Evolutionary conservation across 2,113 vertebrate species (phyloP), one percentile per base, ranked within the genome.

Genomic region (Jacana jacana): DNA sequence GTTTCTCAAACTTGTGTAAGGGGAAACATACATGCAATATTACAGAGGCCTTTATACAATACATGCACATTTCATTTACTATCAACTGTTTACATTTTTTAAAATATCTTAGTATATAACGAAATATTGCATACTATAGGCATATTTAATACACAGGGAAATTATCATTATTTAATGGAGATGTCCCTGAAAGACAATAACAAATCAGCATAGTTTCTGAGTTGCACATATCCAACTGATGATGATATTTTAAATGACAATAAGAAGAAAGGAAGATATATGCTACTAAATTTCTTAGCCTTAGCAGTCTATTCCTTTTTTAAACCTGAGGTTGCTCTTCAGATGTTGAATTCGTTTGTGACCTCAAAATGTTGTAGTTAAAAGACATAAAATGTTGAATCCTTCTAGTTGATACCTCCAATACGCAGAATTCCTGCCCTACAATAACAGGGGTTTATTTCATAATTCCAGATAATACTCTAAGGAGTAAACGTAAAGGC

Each of bases 371-470:
- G 8, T 33, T 80, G 18, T 65, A 25, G 22, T 93, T 91, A 63
- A 71, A 85, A 89, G 46, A n/a, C 9, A 25, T 37, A 91, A 73
- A n/a, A 52, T 52, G 23, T n/a, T 86, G n/a, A 86, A 78, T 46
- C 17, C 20, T 42, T 58, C 76, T 33, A 76, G 22, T 19, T 37
- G 80, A 86, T 76, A 68, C 13, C n/a, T 82, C 48, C 86, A 87
- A 71, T 25, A 76, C 39, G 22, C 30, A 95, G 22, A 85, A 83
- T 66, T 69, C 28, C 85, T 89, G 33, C 11, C 15, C 61, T 93
- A 87, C 54, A 91, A 52, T 75, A 89, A 84, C 10, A 81, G 22
- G 33, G 88, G 93, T 96, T 96, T 77, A 86, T 93, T 93, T 95
- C 48, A n/a, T 63, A 93, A 93, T 92, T 95, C 42, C 66, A 77